Evolutionary conservation across 2,113 vertebrate species (phyloP).

Genomic region (Microcebus griseorufus): DNA sequence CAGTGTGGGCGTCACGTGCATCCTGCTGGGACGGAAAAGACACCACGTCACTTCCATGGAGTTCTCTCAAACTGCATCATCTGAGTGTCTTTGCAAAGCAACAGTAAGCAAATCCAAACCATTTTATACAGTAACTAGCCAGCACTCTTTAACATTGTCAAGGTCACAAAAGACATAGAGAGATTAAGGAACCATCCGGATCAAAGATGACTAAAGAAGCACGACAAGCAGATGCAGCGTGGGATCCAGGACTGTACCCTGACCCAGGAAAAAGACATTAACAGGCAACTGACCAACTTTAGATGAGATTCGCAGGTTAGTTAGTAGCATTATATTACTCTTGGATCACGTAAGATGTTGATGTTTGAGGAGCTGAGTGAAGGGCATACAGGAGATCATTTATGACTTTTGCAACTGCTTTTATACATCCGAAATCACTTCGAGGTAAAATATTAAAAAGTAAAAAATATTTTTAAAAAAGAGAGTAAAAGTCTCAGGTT

Average conservation of each 20-base stretch:
- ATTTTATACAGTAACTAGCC: neutral
- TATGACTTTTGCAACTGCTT: neutral
- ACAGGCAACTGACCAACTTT: neutral
- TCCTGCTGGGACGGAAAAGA: accelerated
- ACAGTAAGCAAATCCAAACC: neutral
- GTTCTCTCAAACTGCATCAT: accelerated
- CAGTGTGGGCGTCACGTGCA: accelerated
- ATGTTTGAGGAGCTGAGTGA: neutral
- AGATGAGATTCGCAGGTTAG: neutral
- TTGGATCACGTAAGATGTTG: neutral
- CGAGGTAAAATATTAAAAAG: neutral
- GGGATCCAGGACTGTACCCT: neutral
- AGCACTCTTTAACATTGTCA: neutral
- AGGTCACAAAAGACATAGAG: neutral
- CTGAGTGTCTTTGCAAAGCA: neutral
- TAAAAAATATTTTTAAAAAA: neutral
- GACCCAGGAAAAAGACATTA: neutral
- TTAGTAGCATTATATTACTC: neutral
- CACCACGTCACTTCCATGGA: neutral
- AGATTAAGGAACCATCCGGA: neutral
- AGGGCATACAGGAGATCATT: neutral
- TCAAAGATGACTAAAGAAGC: neutral
- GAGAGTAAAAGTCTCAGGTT: neutral
- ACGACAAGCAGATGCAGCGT: neutral
- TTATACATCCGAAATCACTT: neutral